These are phyloP conservation scores for Onthophagus sagittarius DNA, from an alignment of 2,888 invertebrate species.

Conservation along the genomic window DNA sequence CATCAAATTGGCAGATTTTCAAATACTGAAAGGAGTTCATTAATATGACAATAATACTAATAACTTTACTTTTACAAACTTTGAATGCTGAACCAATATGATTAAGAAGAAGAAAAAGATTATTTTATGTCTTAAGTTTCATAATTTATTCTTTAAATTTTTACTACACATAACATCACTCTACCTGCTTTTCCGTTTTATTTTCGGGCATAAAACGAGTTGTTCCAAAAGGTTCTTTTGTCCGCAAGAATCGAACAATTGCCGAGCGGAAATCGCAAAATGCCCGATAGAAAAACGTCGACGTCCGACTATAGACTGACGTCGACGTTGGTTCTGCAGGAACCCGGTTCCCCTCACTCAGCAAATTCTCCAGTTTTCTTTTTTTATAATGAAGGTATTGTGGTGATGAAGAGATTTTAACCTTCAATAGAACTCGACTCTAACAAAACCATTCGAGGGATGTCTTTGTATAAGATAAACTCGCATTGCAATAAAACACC, in stretches of 20 bases:
- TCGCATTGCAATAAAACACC: no score
- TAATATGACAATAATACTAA: no score
- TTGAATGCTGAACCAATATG: no score
- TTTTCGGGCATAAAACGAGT: neutral
- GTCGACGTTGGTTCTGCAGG: neutral
- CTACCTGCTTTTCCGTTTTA: neutral
- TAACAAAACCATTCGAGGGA: neutral
- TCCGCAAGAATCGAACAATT: neutral
- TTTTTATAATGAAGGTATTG: neutral
- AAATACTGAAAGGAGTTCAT: no score
- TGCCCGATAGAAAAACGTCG: neutral
- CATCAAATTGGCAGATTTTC: no score
- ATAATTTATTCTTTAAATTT: no score
- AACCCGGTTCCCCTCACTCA: neutral
- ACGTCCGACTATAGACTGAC: neutral
- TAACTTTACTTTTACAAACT: no score
- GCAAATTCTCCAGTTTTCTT: neutral
- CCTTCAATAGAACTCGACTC: neutral
- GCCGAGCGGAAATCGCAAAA: neutral
- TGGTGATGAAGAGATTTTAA: neutral
- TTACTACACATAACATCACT: neutral
- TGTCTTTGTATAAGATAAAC: neutral
- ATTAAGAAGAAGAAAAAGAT: no score
- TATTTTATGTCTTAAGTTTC: no score
- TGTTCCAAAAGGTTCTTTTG: neutral